A percentile compares a stretch with the other conserved stretches of the same genome.
Evolutionary conservation across 1,140 invertebrate species (phyloP).

Genomic region (Lycorma delicatula): DNA sequence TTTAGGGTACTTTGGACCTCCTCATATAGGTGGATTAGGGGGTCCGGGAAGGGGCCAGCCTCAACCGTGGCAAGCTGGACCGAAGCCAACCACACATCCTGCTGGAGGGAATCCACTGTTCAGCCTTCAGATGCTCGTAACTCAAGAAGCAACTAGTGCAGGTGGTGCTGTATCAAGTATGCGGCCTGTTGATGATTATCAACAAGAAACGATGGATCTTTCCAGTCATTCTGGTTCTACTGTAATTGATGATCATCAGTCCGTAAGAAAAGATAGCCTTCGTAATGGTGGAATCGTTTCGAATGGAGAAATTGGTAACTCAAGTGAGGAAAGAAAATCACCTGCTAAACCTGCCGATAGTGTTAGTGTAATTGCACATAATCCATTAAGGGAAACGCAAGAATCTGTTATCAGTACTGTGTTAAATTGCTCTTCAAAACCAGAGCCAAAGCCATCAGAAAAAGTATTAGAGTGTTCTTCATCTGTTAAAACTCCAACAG

Average conservation of each 20-base stretch:
- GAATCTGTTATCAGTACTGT: neutral
- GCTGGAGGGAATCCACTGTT: neutral
- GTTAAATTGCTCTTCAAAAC: slow-evolving; percentile 2
- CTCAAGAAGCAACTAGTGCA: neutral
- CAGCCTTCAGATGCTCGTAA: slow-evolving; percentile 8
- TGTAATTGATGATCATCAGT: neutral
- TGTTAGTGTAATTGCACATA: slow-evolving; percentile 14
- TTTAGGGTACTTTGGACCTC: slow-evolving; percentile 3
- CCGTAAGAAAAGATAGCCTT: neutral
- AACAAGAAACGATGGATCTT: slow-evolving; percentile 14
- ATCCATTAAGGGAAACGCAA: neutral
- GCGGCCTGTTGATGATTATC: too few relatives aligned
- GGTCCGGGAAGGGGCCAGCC: neutral
- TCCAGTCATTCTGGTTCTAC: slow-evolving; percentile 12
- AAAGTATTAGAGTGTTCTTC: too few relatives aligned
- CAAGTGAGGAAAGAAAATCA: neutral
- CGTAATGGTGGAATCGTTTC: neutral
- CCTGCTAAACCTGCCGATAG: neutral
- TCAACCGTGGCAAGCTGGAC: neutral
- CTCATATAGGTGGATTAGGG: neutral
- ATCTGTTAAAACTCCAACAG: too few relatives aligned
- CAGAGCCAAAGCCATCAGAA: neutral
- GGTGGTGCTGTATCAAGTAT: neutral
- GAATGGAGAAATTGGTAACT: neutral
- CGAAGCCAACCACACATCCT: neutral